A percentile compares a stretch with the other conserved stretches of the same genome.
phyloP scores from a whole-genome alignment of 2,888 invertebrate species.

The Pecten maximus region DNA sequence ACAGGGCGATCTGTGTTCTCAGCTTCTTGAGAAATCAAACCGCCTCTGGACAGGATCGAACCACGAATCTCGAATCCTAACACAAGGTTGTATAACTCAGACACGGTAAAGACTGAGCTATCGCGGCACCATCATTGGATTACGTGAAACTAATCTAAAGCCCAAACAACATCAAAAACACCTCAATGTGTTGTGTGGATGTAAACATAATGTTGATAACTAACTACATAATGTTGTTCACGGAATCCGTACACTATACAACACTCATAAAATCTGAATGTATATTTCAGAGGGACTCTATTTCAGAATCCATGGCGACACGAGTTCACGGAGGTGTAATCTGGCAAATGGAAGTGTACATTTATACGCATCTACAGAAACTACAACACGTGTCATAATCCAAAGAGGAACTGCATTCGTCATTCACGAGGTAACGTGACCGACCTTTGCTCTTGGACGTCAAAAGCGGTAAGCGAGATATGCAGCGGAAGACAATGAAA shows the following conservation, averaged over 20 bases:
- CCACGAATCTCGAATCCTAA: too few relatives aligned
- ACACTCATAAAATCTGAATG: not conserved
- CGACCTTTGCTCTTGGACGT: not conserved
- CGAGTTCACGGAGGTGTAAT: not conserved
- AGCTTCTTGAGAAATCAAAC: too few relatives aligned
- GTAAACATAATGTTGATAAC: not conserved
- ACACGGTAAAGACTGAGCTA: too few relatives aligned
- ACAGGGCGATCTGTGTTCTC: too few relatives aligned
- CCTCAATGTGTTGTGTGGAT: not conserved
- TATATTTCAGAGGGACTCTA: not conserved
- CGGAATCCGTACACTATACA: not conserved
- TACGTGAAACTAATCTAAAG: too few relatives aligned
- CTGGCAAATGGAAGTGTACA: not conserved
- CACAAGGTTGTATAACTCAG: too few relatives aligned
- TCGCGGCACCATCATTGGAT: too few relatives aligned
- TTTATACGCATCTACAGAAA: not conserved
- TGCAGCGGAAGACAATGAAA: not conserved
- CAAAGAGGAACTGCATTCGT: not conserved
- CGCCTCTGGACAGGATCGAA: too few relatives aligned
- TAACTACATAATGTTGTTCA: not conserved
- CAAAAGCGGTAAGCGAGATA: not conserved
- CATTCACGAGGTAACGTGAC: not conserved
- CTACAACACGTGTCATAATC: not conserved
- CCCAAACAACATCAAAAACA: too few relatives aligned
- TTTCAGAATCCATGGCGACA: constrained; percentile 30